Evolutionary conservation across 1,140 invertebrate species (phyloP).

Genomic region (Piezodorus guildinii): DNA sequence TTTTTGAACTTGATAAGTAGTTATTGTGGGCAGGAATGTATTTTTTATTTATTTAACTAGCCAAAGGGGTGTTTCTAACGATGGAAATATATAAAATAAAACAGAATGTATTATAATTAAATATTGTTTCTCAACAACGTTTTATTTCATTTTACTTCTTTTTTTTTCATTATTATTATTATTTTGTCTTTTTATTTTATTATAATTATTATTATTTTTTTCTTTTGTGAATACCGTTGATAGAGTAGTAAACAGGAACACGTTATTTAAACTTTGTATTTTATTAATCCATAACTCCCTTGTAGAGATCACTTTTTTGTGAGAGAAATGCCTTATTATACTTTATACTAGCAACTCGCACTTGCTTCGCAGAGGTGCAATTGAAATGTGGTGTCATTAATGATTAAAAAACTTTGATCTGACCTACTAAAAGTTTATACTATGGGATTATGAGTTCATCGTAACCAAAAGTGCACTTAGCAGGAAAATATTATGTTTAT

Average conservation of each 20-base stretch:
- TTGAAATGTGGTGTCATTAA: too few species aligned
- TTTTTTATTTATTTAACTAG: conserved; percentile 4
- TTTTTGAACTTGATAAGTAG: background rate
- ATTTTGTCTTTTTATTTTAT: too few species aligned
- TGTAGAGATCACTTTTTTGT: too few species aligned
- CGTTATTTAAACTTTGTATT: conserved; percentile 4
- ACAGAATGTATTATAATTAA: conserved; percentile 11
- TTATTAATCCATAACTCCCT: background rate
- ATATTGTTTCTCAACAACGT: conserved; percentile 11
- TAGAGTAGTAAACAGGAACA: conserved; percentile 18
- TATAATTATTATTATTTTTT: background rate
- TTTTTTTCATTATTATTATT: too few species aligned
- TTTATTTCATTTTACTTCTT: background rate
- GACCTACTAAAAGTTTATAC: too few species aligned
- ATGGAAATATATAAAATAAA: conserved; percentile 1
- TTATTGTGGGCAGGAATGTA: background rate
- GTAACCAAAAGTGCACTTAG: too few species aligned
- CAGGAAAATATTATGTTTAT: too few species aligned
- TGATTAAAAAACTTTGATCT: too few species aligned
- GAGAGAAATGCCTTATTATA: too few species aligned
- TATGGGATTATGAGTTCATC: too few species aligned
- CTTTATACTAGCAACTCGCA: too few species aligned
- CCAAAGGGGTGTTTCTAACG: conserved; percentile 16
- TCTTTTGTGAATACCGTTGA: conserved; percentile 15
- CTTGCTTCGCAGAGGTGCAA: too few species aligned